Evolutionary conservation across 1,140 invertebrate species (phyloP).

Genomic region (Anadara kagoshimensis): DNA sequence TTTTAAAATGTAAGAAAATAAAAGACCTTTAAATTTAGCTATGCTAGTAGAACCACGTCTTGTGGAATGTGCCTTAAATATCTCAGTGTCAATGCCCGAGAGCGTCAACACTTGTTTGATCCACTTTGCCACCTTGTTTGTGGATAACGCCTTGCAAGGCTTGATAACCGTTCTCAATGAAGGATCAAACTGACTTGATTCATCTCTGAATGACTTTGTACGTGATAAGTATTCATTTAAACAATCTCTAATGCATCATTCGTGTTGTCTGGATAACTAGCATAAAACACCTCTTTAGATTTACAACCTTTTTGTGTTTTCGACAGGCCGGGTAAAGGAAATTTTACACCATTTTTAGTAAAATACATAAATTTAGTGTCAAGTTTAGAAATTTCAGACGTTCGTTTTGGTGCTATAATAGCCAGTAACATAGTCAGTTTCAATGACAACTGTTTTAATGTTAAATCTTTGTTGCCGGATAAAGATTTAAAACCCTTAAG

Average conservation of each 20-base stretch:
- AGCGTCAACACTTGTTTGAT: slow-evolving; percentile 28
- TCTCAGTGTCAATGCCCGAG: too few relatives aligned
- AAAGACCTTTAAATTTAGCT: too few relatives aligned
- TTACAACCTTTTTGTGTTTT: too few relatives aligned
- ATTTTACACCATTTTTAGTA: not conserved
- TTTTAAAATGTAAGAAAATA: too few relatives aligned
- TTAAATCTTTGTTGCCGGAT: not conserved
- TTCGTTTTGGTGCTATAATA: slow-evolving; percentile 13
- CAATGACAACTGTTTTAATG: slow-evolving; percentile 14
- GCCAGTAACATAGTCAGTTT: too few relatives aligned
- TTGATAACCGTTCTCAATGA: too few relatives aligned
- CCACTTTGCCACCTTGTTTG: slow-evolving; percentile 21
- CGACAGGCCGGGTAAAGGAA: too few relatives aligned
- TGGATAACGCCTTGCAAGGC: slow-evolving; percentile 1
- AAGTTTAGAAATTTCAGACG: slow-evolving; percentile 7
- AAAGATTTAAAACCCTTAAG: slow-evolving; percentile 4
- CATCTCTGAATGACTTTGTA: not conserved
- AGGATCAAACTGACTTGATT: too few relatives aligned
- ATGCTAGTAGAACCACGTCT: slow-evolving; percentile 4
- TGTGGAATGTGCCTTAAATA: slow-evolving; percentile 18
- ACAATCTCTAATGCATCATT: slow-evolving; percentile 15
- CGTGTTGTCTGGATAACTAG: slow-evolving; percentile 5
- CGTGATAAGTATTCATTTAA: slow-evolving; percentile 2
- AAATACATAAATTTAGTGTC: slow-evolving; percentile 17
- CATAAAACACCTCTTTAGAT: too few relatives aligned